Evolutionary conservation across 30 jellyfish, hydroid and myxozoan species (phyloP).

Genomic region (Catostylus mosaicus): DNA sequence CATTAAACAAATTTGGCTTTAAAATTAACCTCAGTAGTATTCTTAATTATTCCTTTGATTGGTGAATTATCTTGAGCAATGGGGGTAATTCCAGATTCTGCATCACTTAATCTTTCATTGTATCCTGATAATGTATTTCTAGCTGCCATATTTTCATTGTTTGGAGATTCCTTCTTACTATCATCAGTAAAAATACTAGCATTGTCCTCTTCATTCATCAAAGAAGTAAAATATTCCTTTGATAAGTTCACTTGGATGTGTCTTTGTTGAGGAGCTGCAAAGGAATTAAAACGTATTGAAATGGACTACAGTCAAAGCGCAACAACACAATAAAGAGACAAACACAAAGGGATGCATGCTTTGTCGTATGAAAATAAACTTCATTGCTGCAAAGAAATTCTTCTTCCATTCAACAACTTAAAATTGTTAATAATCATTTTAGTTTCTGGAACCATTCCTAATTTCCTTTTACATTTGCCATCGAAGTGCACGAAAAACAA

Average conservation of each 20-base stretch:
- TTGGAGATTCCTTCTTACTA: not conserved
- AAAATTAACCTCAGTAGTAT: constrained; percentile 9
- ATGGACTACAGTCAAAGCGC: too few species aligned
- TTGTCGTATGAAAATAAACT: too few species aligned
- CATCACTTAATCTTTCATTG: constrained; percentile 6
- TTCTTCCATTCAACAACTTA: too few species aligned
- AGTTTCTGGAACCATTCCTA: too few species aligned
- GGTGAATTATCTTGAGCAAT: constrained; percentile 38
- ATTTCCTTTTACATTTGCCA: too few species aligned
- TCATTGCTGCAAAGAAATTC: too few species aligned
- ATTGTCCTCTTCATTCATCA: constrained; percentile 21
- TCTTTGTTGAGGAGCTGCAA: constrained; percentile 22
- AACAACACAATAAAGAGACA: too few species aligned
- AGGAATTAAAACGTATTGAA: too few species aligned
- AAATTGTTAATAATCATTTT: too few species aligned
- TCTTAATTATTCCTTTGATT: constrained; percentile 44
- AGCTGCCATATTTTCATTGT: not conserved
- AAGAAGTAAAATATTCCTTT: constrained; percentile 53
- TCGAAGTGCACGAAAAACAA: too few species aligned
- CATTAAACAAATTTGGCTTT: too few species aligned
- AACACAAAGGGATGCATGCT: too few species aligned
- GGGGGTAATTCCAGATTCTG: constrained; percentile 41
- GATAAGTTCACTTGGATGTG: constrained; percentile 66
- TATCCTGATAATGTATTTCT: not conserved
- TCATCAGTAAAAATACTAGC: constrained; percentile 11